A percentile compares a stretch with the other conserved stretches of the same genome.
Evolutionary conservation across 2,888 invertebrate genomes (phyloP).

Genomic region (Camptogramma bilineatum): DNA sequence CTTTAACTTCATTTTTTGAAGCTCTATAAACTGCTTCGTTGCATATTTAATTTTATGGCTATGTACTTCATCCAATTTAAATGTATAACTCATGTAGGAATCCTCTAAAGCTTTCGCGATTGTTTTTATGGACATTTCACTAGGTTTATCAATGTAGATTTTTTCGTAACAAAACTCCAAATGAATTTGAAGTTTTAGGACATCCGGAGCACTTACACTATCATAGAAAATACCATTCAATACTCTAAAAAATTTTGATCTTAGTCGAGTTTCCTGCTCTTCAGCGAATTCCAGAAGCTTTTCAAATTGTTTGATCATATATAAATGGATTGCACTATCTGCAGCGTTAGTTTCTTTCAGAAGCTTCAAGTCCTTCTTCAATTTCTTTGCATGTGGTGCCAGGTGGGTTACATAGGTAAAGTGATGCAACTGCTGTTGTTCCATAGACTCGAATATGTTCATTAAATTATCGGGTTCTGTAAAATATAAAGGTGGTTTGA

Average conservation of each 20-base stretch:
- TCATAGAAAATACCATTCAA: slow-evolving; percentile 85
- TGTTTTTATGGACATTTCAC: slow-evolving; percentile 80
- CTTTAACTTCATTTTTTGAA: slow-evolving; percentile 78
- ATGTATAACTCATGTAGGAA: slow-evolving; percentile 79
- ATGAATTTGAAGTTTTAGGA: slow-evolving; percentile 84
- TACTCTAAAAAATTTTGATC: slow-evolving; percentile 82
- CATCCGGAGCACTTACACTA: slow-evolving; percentile 82
- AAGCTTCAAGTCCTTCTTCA: slow-evolving; percentile 73
- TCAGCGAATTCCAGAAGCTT: slow-evolving; percentile 72
- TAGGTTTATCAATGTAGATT: slow-evolving; percentile 84
- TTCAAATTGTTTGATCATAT: slow-evolving; percentile 63
- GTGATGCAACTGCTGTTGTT: slow-evolving; percentile 87
- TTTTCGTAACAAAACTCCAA: slow-evolving; percentile 88
- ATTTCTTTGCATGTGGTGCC: slow-evolving; percentile 78
- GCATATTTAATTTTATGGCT: slow-evolving; percentile 80
- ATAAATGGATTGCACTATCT: slow-evolving; percentile 58
- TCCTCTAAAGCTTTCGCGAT: slow-evolving; percentile 87
- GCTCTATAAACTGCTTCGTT: slow-evolving; percentile 79
- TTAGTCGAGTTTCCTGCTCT: slow-evolving; percentile 77
- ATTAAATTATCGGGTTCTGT: slow-evolving; percentile 82
- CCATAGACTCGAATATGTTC: slow-evolving; percentile 85
- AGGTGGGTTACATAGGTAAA: slow-evolving; percentile 86
- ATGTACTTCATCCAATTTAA: slow-evolving; percentile 84
- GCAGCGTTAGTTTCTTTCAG: slow-evolving; percentile 71
- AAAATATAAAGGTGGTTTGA: slow-evolving; percentile 85